phyloP scores from a whole-genome alignment of 2,888 invertebrate genomes.

The Cryptophagus acutangulus region DNA sequence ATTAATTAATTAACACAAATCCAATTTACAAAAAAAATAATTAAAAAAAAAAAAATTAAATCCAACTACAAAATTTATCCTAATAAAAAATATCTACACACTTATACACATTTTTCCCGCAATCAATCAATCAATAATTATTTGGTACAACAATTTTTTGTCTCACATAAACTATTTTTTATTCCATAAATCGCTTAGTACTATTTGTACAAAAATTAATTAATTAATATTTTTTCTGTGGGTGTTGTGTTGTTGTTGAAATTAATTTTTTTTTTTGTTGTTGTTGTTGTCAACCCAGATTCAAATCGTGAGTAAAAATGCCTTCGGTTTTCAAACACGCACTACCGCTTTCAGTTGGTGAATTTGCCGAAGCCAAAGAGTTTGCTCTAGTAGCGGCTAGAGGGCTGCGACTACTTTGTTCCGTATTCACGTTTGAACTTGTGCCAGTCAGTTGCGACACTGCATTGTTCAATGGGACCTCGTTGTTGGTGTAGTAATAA shows the following conservation, averaged over 20 bases:
- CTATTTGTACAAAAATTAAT: no score
- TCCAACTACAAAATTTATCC: slow-evolving; percentile 24
- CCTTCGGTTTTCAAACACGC: slow-evolving; percentile 62
- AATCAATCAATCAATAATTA: slow-evolving; percentile 14
- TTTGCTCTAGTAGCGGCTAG: slow-evolving; percentile 67
- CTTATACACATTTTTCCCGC: slow-evolving; percentile 25
- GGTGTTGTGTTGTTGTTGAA: slow-evolving; percentile 2
- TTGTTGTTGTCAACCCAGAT: slow-evolving; percentile 31
- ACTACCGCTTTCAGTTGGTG: slow-evolving; percentile 61
- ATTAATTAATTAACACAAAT: not conserved
- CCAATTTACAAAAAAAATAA: slow-evolving; percentile 16
- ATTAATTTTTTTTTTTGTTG: slow-evolving; percentile 9
- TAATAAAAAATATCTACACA: slow-evolving; percentile 31
- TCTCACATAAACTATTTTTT: slow-evolving; percentile 9
- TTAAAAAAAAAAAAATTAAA: slow-evolving; percentile 22
- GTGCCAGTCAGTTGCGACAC: slow-evolving; percentile 17
- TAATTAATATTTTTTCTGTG: slow-evolving; percentile 2
- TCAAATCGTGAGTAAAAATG: slow-evolving; percentile 43
- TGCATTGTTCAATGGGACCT: slow-evolving; percentile 35
- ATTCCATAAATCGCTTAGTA: no score
- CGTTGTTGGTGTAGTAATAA: slow-evolving; percentile 59
- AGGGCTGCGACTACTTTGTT: slow-evolving; percentile 63
- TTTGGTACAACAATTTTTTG: slow-evolving; percentile 8
- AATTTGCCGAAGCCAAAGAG: slow-evolving; percentile 64
- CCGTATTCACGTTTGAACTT: slow-evolving; percentile 35